These are phyloP conservation scores for Oryzias curvinotus DNA, from an alignment of 2,113 vertebrate species.

Conservation along the genomic window DNA sequence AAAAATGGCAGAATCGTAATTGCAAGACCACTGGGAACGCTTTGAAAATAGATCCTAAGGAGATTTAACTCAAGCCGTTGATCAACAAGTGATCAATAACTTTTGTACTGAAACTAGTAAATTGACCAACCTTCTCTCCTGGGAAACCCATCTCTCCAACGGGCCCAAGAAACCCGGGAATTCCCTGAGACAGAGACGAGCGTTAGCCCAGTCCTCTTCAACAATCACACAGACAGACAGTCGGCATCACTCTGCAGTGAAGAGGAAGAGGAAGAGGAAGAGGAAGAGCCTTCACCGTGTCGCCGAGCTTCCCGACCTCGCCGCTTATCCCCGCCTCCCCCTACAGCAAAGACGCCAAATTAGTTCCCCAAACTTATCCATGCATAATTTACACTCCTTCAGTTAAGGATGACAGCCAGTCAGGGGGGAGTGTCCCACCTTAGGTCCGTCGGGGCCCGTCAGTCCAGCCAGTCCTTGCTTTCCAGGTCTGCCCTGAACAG, in stretches of 20 bases:
- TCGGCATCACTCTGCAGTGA: constrained; percentile 33
- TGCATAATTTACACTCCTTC: constrained; percentile 54
- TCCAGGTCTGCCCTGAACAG: constrained; percentile 89
- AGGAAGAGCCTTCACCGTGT: constrained; percentile 83
- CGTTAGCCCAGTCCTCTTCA: not conserved
- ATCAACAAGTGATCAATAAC: not conserved
- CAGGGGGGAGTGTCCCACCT: constrained; percentile 74
- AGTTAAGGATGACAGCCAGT: constrained; percentile 39
- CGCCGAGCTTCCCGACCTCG: constrained; percentile 87
- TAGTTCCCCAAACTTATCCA: constrained; percentile 62
- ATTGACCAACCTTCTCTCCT: constrained; percentile 88
- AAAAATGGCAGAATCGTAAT: too few species aligned
- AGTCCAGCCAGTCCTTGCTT: constrained; percentile 88
- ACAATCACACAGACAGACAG: constrained; percentile 17
- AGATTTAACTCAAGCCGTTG: not conserved
- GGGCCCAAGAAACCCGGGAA: constrained; percentile 86
- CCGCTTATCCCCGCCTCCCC: constrained; percentile 88
- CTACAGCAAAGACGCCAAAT: constrained; percentile 73
- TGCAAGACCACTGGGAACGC: too few species aligned
- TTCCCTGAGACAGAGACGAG: constrained; percentile 77
- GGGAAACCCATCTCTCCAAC: constrained; percentile 84
- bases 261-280: constrained; percentile 36
- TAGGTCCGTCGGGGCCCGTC: constrained; percentile 85
- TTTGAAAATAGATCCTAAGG: too few species aligned
- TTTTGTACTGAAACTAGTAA: not conserved